Evolutionary conservation across 2,888 invertebrate genomes (phyloP), one percentile per base, ranked within the genome.

Genomic region (Blera fallax): DNA sequence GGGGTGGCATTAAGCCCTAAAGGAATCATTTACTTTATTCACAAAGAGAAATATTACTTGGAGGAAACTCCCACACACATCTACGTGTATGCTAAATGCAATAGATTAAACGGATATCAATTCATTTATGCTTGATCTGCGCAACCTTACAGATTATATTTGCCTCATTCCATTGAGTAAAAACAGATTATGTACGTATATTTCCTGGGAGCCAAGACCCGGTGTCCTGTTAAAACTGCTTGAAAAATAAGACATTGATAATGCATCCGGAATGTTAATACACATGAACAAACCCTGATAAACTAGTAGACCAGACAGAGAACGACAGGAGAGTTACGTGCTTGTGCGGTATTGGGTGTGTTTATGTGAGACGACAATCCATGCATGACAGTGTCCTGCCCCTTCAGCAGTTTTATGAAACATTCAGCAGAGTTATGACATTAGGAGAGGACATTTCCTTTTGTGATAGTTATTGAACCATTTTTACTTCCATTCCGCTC

Each of bases 71-170:
- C 11, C n/a, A 11, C 18, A 6, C 32, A 43, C 18, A 11, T 24
- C 54, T 24, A 50, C 11, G 2, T 10, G 24, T 27, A 45, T 32
- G 21, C 43, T 45, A 34, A 56, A 45, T 43, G 16, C 43, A 54
- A 76, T 37, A 50, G 48, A 58, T 73, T 40, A 80, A 43, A 58
- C 56, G 60, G 65, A 80, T 60, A 60, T 34, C 58, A 80, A 67
- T 67, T 43, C 58, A 80, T 73, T 60, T 73, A 73, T 80, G 80
- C 43, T 60, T 67, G 58, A 80, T 60, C 50, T 52, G 60, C 58
- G 24, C 73, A 60, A 65, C 73, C 80, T 73, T 34, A 43, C 34
- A 52, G 73, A 80, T 80, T 65, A 67, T 16, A 34, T 43, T 64
- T 32, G n/a, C 21, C 40, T 2, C 43, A 7, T 56, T 56, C 34